Evolutionary conservation across 2,888 invertebrate genomes (phyloP).

Genomic region (Lasioglossum villosulum): DNA sequence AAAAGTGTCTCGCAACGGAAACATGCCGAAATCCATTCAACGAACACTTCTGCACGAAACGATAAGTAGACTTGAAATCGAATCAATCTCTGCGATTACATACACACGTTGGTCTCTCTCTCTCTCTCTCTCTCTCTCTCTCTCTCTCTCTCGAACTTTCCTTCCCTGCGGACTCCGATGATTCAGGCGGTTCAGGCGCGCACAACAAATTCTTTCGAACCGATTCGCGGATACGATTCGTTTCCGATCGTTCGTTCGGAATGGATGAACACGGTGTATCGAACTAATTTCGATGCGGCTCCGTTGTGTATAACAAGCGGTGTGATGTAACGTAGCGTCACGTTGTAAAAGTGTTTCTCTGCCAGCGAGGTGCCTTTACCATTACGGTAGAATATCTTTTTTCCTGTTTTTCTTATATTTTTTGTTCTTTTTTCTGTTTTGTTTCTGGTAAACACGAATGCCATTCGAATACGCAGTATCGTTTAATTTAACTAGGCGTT

Average conservation of each 20-base stretch:
- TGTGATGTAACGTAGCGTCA: conserved; percentile 49
- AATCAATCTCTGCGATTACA: conserved; percentile 37
- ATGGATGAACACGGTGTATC: conserved; percentile 37
- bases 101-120: neutral
- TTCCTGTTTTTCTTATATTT: neutral
- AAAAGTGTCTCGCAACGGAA: conserved; percentile 69
- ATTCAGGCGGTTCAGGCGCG: neutral
- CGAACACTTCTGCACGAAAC: conserved; percentile 36
- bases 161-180: neutral
- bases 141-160: neutral
- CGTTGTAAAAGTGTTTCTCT: conserved; percentile 61
- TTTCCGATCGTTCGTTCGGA: conserved; percentile 20
- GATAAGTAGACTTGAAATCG: conserved; percentile 63
- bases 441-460: conserved; percentile 65
- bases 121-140: neutral
- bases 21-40: conserved; percentile 51
- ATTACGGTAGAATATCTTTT: conserved; percentile 38
- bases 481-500: conserved; percentile 79
- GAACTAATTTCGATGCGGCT: conserved; percentile 46
- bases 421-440: neutral
- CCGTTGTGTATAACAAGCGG: conserved; percentile 47
- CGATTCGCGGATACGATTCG: neutral
- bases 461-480: conserved; percentile 68
- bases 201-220: conserved; percentile 1
- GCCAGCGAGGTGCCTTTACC: conserved; percentile 58